A percentile compares a stretch with the other conserved stretches of the same genome.
phyloP scores from a whole-genome alignment of 2,888 invertebrate genomes.

The Melanargia galathea region DNA sequence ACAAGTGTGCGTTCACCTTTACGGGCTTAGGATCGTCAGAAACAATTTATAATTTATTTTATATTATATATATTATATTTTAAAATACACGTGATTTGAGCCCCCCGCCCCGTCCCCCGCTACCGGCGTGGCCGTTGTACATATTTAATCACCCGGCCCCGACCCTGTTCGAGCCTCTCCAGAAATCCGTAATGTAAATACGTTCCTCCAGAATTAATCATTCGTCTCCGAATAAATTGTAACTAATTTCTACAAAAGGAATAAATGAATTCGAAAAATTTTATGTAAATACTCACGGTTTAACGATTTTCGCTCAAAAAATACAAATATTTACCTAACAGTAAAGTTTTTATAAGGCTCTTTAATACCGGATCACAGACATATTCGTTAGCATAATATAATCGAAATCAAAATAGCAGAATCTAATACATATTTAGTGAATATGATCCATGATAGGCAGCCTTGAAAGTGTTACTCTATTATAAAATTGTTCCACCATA shows the following conservation, averaged over 20 bases:
- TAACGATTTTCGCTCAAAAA: background rate
- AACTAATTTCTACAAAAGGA: conserved; percentile 20
- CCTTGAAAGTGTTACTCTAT: no score
- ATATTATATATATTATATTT: no score
- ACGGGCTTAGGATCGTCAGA: no score
- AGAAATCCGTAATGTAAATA: conserved; percentile 28
- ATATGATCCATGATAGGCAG: no score
- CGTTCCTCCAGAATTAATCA: conserved; percentile 22
- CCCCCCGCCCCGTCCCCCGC: background rate
- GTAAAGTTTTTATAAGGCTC: background rate
- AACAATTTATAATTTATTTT: no score
- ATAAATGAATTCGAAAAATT: conserved; percentile 19
- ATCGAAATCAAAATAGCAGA: no score
- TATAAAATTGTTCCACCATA: no score
- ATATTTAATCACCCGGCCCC: conserved; percentile 30
- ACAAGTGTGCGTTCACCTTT: no score
- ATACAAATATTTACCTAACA: background rate
- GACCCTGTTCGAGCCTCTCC: conserved; percentile 22
- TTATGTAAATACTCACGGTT: conserved; percentile 9
- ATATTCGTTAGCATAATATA: no score
- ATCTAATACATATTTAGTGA: no score
- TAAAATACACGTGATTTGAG: conserved; percentile 6
- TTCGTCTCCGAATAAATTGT: conserved; percentile 23
- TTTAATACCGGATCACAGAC: no score
- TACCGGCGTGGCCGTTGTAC: conserved; percentile 17